These are phyloP conservation scores for Gymnarchus niloticus DNA, from an alignment of 2,113 vertebrate species.

Conservation along the genomic window DNA sequence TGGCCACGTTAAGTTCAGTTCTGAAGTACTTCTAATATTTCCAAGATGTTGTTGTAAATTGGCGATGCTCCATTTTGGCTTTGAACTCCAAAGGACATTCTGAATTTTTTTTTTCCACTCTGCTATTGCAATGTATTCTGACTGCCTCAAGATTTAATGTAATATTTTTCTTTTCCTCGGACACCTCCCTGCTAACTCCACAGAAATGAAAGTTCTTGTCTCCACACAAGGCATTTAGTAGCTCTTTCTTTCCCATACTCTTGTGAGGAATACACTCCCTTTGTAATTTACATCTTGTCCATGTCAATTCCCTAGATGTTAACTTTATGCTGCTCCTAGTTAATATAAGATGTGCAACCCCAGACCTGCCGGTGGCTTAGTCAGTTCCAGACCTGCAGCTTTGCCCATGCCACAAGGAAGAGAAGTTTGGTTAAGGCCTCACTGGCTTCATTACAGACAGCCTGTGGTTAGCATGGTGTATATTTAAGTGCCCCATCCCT, in stretches of 20 bases:
- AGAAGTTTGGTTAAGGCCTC: background rate
- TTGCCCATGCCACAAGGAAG: background rate
- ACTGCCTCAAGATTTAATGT: background rate
- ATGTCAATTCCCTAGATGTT: background rate
- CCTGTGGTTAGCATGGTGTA: background rate
- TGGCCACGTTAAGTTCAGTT: background rate
- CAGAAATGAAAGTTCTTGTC: background rate
- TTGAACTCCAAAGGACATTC: slow-evolving; percentile 1
- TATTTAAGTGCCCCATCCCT: background rate
- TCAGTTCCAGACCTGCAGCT: background rate
- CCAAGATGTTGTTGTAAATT: background rate
- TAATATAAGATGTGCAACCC: background rate
- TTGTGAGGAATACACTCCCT: background rate
- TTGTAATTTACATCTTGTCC: background rate
- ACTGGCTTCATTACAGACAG: background rate
- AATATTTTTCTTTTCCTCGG: background rate
- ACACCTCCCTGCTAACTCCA: background rate
- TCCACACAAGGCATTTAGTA: background rate
- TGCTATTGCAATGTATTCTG: background rate
- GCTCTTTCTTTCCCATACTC: background rate
- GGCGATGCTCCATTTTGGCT: background rate
- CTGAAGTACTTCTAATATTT: background rate
- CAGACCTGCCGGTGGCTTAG: background rate
- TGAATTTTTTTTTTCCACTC: background rate
- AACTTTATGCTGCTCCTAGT: too few species aligned